Conservation (phyloP, 2,797 vertebrate species). For the Tachyglossus aculeatus region DNA sequence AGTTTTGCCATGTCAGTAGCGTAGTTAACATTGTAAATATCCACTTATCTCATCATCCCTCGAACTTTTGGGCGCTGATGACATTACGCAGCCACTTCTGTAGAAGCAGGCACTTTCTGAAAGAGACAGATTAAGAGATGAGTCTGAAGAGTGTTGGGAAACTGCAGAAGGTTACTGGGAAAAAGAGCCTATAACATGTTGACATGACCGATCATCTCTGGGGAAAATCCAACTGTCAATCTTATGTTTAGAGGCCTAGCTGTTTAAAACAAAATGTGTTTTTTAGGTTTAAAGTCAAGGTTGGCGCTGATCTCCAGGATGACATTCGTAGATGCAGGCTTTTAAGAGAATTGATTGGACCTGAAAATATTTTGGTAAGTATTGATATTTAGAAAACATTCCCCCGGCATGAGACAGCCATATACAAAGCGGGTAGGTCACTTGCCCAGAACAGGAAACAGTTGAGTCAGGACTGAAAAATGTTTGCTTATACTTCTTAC, state of each 20-base stretch:
- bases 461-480: not conserved
- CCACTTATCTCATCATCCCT: not conserved
- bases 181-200: constrained; percentile 20
- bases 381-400: not conserved
- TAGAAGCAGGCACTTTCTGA: not conserved
- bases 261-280: constrained; percentile 5
- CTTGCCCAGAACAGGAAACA: not conserved
- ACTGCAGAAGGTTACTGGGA: constrained; percentile 17
- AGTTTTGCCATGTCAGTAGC: too few relatives aligned
- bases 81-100: not conserved
- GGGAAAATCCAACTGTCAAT: not conserved
- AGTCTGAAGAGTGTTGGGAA: not conserved
- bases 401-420: not conserved
- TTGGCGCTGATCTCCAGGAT: constrained; percentile 79
- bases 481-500: not conserved
- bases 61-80: not conserved
- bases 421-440: not conserved
- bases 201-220: not conserved
- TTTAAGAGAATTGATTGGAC: constrained; percentile 78
- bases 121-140: not conserved
- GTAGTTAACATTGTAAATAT: too few relatives aligned
- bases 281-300: constrained; percentile 85
- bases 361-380: constrained; percentile 75
- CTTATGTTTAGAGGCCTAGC: not conserved
- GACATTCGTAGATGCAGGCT: constrained; percentile 78